A percentile compares a stretch with the other conserved stretches of the same genome.
Evolutionary conservation across 2,888 invertebrate species (phyloP).

Genomic region (Acanthosepion pharaonis): DNA sequence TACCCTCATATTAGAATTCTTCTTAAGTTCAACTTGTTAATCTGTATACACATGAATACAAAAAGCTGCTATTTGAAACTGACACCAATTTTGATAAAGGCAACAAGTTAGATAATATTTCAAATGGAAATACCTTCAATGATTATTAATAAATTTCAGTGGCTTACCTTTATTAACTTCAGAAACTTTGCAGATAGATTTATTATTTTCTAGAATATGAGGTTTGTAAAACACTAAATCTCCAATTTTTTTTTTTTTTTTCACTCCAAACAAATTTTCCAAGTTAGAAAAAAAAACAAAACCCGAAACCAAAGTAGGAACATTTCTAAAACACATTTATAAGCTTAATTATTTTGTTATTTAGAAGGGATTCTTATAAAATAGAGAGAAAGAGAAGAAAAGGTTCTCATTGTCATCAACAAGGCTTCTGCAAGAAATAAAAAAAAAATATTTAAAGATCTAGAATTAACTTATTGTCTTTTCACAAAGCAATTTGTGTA

Average conservation of each 20-base stretch:
- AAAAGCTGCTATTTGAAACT: too few relatives aligned
- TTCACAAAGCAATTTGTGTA: not conserved
- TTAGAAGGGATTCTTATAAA: not conserved
- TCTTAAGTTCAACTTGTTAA: too few relatives aligned
- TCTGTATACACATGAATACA: too few relatives aligned
- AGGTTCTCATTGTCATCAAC: not conserved
- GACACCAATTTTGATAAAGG: too few relatives aligned
- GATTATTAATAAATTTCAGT: not conserved
- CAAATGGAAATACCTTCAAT: too few relatives aligned
- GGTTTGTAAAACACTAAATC: not conserved
- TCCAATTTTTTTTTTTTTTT: too few relatives aligned
- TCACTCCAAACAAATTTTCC: too few relatives aligned
- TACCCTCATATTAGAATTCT: too few relatives aligned
- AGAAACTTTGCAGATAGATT: not conserved
- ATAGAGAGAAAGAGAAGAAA: not conserved
- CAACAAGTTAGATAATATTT: too few relatives aligned
- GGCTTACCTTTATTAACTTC: not conserved
- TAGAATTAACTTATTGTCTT: not conserved
- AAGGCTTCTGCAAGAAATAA: not conserved
- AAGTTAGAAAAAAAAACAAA: too few relatives aligned
- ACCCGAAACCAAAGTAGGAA: not conserved
- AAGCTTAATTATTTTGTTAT: not conserved
- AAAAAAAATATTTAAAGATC: not conserved
- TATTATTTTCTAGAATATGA: not conserved
- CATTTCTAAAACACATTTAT: not conserved